Evolutionary conservation across 2,113 vertebrate species (phyloP), one percentile per base, ranked within the genome.

Genomic region (Phylloscopus trochilus): DNA sequence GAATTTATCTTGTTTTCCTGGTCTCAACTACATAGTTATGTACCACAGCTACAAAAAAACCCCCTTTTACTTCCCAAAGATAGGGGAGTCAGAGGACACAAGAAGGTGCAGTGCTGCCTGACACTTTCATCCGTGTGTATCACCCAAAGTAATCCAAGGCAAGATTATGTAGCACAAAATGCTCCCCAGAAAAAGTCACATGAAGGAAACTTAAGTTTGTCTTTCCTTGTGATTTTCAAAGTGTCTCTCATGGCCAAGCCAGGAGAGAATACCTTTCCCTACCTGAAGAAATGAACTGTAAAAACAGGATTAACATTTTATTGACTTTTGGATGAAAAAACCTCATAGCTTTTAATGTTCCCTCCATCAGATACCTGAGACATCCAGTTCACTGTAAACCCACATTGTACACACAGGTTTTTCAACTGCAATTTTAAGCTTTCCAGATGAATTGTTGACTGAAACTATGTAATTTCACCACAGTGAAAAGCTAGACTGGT

Each of bases 401-500:
- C 82, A 85, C 14, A 39, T 35, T 82, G 17, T 64, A 19, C 31
- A 53, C 28, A 24, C 21, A 37, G 37, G 7, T 59, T 89, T 94
- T 92, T 67, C 68, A 86, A 28, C 64, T 78, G 5, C 70, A 83
- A 37, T 52, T 86, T 88, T 56, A 86, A 74, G 62, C 23, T 62
- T 93, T 70, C 47, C 87, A 79, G 47, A 60, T 33, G 39, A 90
- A 63, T 37, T 77, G 56, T 44, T 13, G 27, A 80, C 51, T 81
- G 41, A 95, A 95, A 85, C 24, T 46, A 41, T 8, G 49, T 33
- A 56, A 84, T 93, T 95, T 95, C 83, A 94, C 80, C 52, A 78
- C 62, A 87, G n/a, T 39, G 66, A 35, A 95, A 90, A 79, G 23
- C 19, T 58, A 73, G 58, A 78, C 87, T 79, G 78, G 90, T 95